These are phyloP conservation scores for Diorhabda carinulata DNA, from an alignment of 1,140 invertebrate genomes.

Conservation along the genomic window DNA sequence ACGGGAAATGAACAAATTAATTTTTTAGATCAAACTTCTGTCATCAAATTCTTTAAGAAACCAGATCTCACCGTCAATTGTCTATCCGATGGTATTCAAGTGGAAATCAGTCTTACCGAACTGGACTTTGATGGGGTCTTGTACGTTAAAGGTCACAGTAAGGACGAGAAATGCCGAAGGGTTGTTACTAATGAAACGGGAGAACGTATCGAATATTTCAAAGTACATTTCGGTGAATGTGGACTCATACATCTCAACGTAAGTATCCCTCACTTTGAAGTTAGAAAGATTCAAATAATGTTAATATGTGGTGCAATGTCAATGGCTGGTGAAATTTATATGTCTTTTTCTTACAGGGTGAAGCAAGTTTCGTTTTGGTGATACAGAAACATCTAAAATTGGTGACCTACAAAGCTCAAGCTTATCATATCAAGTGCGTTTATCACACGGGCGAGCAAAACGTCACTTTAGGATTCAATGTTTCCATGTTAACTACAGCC, in stretches of 20 bases:
- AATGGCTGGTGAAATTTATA: neutral
- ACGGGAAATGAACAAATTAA: too few species aligned
- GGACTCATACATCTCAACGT: slow-evolving; percentile 88
- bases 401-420: slow-evolving; percentile 90
- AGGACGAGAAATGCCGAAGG: slow-evolving; percentile 82
- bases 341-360: slow-evolving; percentile 59
- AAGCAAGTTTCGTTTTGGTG: slow-evolving; percentile 87
- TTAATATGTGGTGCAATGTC: neutral
- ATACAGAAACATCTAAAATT: slow-evolving; percentile 94
- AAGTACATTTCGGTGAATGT: slow-evolving; percentile 87
- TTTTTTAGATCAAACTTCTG: too few species aligned
- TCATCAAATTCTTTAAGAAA: slow-evolving; percentile 33
- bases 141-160: slow-evolving; percentile 92
- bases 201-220: slow-evolving; percentile 75
- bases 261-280: slow-evolving; percentile 47
- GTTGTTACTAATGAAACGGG: slow-evolving; percentile 69
- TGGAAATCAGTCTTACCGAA: slow-evolving; percentile 68
- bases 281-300: neutral
- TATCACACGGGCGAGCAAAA: slow-evolving; percentile 93
- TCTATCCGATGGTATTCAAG: slow-evolving; percentile 85
- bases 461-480: slow-evolving; percentile 89
- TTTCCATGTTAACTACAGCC: slow-evolving; percentile 91
- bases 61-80: slow-evolving; percentile 85
- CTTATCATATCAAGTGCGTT: slow-evolving; percentile 91
- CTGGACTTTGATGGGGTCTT: slow-evolving; percentile 81